phyloP scores from a whole-genome alignment of 2,888 invertebrate species.

The Loripinus fragilis region DNA sequence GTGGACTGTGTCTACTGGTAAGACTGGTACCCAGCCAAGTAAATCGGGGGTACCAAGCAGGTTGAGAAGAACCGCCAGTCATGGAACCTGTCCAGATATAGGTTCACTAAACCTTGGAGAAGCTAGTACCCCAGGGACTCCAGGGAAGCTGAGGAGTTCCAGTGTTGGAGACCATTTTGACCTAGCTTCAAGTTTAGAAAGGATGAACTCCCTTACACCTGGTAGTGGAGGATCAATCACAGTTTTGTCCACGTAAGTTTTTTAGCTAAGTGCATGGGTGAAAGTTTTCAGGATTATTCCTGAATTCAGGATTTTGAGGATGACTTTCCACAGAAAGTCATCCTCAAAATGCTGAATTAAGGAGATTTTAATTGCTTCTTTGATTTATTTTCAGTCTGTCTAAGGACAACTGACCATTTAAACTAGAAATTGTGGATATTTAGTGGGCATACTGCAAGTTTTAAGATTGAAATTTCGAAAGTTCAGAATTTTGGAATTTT shows the following conservation, averaged over 20 bases:
- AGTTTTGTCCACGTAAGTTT: constrained; percentile 27
- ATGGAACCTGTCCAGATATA: neutral
- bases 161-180: neutral
- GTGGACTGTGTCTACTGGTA: constrained; percentile 36
- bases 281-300: too few relatives aligned
- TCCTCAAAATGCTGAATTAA: too few relatives aligned
- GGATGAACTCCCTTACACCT: constrained; percentile 1
- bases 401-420: too few relatives aligned
- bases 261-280: too few relatives aligned
- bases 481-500: too few relatives aligned
- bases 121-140: neutral
- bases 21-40: neutral
- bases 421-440: too few relatives aligned
- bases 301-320: too few relatives aligned
- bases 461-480: too few relatives aligned
- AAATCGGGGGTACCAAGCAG: neutral
- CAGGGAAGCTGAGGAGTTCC: neutral
- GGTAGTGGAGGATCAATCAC: constrained; percentile 19
- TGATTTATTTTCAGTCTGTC: too few relatives aligned
- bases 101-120: neutral
- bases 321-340: too few relatives aligned
- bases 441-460: too few relatives aligned
- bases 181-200: neutral
- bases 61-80: neutral
- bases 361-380: too few relatives aligned